Evolutionary conservation across 1,140 invertebrate genomes (phyloP), one percentile per base, ranked within the genome.

Genomic region (Heliconius himera): DNA sequence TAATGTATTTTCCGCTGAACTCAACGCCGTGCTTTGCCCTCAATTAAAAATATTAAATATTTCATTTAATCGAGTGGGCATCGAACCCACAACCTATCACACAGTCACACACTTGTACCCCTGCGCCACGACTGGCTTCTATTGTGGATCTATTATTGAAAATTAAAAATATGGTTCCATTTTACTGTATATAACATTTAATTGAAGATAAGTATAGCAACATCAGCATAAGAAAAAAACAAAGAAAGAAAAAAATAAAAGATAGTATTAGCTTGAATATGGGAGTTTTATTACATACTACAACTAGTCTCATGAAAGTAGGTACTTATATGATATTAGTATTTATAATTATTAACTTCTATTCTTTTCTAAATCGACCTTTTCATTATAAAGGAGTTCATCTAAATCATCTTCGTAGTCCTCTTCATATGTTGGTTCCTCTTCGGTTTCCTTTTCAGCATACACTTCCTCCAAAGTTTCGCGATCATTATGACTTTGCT

Each of bases 341-440:
- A 38, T 49, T 0, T 41, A 70, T 72, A 6, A 26, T 13, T 26
- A 70, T 38, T 46, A 76, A 33, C 1, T 20, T 46, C 13, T 75
- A 38, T 70, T 46, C 66, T 66, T 66, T 66, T 76, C 16, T 56
- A 46, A 49, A 79, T 74, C 77, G 56, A 74, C 29, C 29, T 79
- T 66, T 73, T 84, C 72, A 60, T 87, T 76, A 46, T 86, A 81
- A 49, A 84, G 83, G 1, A 46, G 78, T 16, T 85, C 82, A 22
- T 87, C 60, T 18, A 29, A 29, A 29, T 66, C 81, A 36, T 87
- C 80, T 2, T 85, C 85, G 5, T 91, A 83, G 9, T 86, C 81
- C 20, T 88, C 84, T 72, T 89, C 85, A 11, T 85, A 82, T n/a
- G 84, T 80, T 16, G 83, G 78, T 1, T 86, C 84, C 8, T 87